phyloP scores from a whole-genome alignment of 1,140 invertebrate species.

The silkworm (Bombyx mori) region DNA sequence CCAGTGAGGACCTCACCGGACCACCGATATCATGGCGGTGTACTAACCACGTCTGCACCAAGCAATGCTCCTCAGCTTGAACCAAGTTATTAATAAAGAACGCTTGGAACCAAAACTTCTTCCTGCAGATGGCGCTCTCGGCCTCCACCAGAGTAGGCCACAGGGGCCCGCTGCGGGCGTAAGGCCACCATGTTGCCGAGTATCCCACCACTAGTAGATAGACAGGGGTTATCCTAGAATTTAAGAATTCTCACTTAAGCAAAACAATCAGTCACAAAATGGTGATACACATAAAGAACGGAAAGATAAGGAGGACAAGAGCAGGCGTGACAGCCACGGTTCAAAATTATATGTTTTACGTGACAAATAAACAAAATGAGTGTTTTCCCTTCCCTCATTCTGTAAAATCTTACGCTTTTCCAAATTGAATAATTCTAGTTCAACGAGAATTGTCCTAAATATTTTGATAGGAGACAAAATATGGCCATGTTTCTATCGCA shows the following conservation, averaged over 20 bases:
- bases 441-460: too few relatives aligned
- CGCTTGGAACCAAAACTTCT: constrained; percentile 77
- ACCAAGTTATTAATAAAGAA: constrained; percentile 74
- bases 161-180: constrained; percentile 32
- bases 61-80: constrained; percentile 28
- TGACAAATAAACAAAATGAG: not conserved
- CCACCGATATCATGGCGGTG: too few relatives aligned
- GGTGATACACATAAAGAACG: not conserved
- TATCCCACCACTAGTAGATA: constrained; percentile 42
- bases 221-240: constrained; percentile 31
- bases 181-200: constrained; percentile 43
- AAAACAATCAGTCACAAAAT: not conserved
- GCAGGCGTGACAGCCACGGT: not conserved
- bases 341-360: not conserved
- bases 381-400: too few relatives aligned
- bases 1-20: too few relatives aligned
- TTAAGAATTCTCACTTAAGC: not conserved
- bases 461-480: too few relatives aligned
- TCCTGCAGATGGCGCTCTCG: constrained; percentile 67
- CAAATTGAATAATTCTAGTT: too few relatives aligned
- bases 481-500: too few relatives aligned
- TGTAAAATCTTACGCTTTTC: too few relatives aligned
- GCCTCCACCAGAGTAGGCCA: constrained; percentile 29
- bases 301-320: not conserved
- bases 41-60: constrained; percentile 40